Evolutionary conservation across 2,797 vertebrate genomes (phyloP).

Genomic region (Rhynchonycteris naso): DNA sequence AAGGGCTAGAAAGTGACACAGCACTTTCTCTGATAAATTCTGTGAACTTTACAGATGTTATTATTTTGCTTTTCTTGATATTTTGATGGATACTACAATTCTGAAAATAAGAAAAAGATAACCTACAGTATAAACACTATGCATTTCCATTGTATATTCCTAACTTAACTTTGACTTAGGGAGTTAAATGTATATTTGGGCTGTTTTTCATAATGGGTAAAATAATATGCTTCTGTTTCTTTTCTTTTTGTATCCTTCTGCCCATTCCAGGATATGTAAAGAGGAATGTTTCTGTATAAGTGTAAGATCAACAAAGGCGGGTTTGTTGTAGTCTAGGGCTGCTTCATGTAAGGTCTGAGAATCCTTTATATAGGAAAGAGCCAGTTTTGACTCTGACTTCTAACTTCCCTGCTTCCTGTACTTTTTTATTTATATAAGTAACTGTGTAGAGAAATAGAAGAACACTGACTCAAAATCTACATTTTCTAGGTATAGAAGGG

Average conservation of each 20-base stretch:
- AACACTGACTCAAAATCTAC: not conserved
- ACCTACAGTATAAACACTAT: not conserved
- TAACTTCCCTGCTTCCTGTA: not conserved
- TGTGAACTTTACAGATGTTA: not conserved
- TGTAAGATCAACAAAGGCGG: not conserved
- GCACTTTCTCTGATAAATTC: not conserved
- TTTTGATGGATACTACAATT: not conserved
- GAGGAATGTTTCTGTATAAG: not conserved
- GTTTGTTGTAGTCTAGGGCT: not conserved
- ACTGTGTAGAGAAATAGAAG: constrained; percentile 1
- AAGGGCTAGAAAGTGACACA: not conserved
- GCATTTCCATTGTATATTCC: not conserved
- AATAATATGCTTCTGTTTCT: not conserved
- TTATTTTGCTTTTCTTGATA: not conserved
- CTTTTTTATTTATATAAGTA: not conserved
- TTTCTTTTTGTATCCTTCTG: not conserved
- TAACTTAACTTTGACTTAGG: not conserved
- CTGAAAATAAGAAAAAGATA: not conserved
- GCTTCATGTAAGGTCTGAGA: not conserved
- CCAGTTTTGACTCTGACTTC: not conserved
- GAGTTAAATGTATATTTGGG: not conserved
- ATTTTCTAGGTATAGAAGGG: not conserved
- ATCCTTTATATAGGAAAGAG: not conserved
- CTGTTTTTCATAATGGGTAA: not conserved
- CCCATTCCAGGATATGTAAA: not conserved